phyloP scores from a whole-genome alignment of 2,888 invertebrate genomes.

The Brachyopa scutellaris region DNA sequence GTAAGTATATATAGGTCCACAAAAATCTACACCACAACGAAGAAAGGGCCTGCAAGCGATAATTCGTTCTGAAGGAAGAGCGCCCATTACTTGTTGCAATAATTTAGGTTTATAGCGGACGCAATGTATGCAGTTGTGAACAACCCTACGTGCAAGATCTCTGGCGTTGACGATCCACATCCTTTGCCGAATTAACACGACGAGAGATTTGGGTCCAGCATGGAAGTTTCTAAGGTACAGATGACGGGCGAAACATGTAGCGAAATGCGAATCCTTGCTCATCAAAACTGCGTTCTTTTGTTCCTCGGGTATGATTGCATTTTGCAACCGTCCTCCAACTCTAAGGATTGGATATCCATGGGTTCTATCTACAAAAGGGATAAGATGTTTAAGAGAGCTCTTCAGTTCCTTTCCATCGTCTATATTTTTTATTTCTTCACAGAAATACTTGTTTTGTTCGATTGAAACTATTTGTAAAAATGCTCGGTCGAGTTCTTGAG shows the following conservation, averaged over 20 bases:
- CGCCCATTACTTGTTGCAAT: conserved; percentile 1
- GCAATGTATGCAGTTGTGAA: too few relatives aligned
- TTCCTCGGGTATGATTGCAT: not conserved
- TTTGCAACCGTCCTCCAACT: conserved; percentile 40
- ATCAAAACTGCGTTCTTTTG: conserved; percentile 1
- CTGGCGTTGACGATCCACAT: conserved; percentile 35
- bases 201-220: conserved; percentile 39
- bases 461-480: too few relatives aligned
- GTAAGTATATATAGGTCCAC: not conserved
- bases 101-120: conserved; percentile 18
- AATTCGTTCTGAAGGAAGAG: not conserved
- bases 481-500: too few relatives aligned
- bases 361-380: conserved; percentile 44
- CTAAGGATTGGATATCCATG: conserved; percentile 4
- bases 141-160: conserved; percentile 2
- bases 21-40: conserved; percentile 36
- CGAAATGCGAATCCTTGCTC: not conserved
- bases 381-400: conserved; percentile 13
- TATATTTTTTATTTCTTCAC: too few relatives aligned
- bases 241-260: not conserved
- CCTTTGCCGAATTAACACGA: conserved; percentile 13
- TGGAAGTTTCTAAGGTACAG: conserved; percentile 32
- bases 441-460: too few relatives aligned
- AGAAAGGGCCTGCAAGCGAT: conserved; percentile 35
- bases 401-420: conserved; percentile 2